phyloP scores from a whole-genome alignment of 2,888 invertebrate genomes.

The Callimorpha dominula region DNA sequence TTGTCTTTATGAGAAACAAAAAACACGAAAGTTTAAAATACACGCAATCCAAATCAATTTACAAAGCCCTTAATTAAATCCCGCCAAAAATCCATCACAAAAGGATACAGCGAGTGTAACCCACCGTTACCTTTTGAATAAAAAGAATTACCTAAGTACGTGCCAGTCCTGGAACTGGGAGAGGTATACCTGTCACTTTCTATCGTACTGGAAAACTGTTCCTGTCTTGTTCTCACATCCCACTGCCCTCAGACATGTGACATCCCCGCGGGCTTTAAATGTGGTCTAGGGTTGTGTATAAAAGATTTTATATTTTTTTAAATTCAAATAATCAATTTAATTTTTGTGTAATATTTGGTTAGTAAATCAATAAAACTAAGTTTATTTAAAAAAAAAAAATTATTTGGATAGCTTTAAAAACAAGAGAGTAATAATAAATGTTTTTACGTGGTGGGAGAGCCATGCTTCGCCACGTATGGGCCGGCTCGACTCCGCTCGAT shows the following conservation, averaged over 20 bases:
- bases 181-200: constrained; percentile 59
- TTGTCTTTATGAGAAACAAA: neutral
- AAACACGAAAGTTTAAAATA: neutral
- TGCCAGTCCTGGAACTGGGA: constrained; percentile 42
- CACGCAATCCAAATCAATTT: constrained; percentile 1
- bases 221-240: constrained; percentile 76
- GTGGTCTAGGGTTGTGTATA: constrained; percentile 66
- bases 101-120: constrained; percentile 56
- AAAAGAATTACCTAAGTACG: constrained; percentile 65
- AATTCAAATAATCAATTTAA: neutral
- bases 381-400: too few relatives aligned
- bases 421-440: too few relatives aligned
- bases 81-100: constrained; percentile 58
- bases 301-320: neutral
- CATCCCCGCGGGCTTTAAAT: constrained; percentile 82
- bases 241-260: constrained; percentile 82
- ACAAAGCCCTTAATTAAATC: constrained; percentile 46
- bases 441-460: too few relatives aligned
- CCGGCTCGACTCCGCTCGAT: too few relatives aligned
- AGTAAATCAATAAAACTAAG: too few relatives aligned
- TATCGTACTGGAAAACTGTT: constrained; percentile 42
- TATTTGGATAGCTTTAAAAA: too few relatives aligned
- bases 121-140: constrained; percentile 63
- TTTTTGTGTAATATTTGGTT: neutral
- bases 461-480: too few relatives aligned